phyloP scores from a whole-genome alignment of 2,113 vertebrate species.

The Pelecanoides urinatrix region DNA sequence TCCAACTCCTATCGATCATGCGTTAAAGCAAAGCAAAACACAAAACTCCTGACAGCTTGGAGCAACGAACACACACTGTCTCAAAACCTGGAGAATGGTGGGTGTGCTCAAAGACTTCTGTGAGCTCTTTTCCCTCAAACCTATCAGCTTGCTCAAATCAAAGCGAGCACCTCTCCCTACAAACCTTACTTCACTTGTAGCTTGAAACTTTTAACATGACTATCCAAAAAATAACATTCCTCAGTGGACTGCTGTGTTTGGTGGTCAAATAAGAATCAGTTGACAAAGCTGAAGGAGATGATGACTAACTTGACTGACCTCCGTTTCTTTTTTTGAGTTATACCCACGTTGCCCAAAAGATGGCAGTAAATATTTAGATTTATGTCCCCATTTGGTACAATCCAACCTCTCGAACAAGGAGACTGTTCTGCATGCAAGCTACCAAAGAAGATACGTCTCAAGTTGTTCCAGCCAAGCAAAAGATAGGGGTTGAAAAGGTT shows the following conservation, averaged over 20 bases:
- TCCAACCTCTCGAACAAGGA: background rate
- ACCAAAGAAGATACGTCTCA: background rate
- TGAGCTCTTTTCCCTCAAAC: background rate
- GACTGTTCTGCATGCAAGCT: background rate
- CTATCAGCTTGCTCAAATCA: background rate
- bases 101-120: background rate
- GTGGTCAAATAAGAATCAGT: background rate
- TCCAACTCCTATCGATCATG: background rate
- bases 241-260: rapidly evolving
- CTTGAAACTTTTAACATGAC: background rate
- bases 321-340: background rate
- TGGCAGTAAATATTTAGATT: constrained; percentile 62
- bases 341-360: constrained; percentile 56
- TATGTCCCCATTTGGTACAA: background rate
- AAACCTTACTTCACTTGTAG: background rate
- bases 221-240: background rate
- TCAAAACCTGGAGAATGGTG: background rate
- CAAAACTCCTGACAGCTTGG: background rate
- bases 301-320: rapidly evolving
- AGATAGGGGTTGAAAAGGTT: background rate
- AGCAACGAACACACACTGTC: background rate
- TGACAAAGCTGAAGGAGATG: background rate
- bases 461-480: background rate
- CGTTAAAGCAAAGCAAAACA: background rate
- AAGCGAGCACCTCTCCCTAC: background rate